Evolutionary conservation across 2,888 invertebrate species (phyloP), one percentile per base, ranked within the genome.

Genomic region (Parnassius orleans): DNA sequence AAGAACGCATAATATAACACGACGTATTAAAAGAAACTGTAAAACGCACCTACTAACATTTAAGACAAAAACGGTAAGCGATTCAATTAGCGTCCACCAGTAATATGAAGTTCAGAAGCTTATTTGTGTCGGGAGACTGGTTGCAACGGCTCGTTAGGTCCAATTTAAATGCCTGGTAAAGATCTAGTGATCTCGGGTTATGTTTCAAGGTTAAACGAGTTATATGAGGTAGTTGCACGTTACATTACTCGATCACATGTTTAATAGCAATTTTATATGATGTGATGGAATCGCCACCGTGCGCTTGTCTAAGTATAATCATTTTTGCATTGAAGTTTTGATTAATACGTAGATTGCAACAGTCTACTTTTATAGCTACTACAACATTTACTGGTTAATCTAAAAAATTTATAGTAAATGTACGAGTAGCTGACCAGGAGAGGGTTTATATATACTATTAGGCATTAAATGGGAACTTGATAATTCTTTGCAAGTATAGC

Each of bases 141-240:
- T 61, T 61, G 52, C 42, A 51, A 57, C 57, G 57, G 53, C 61
- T 57, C 56, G 56, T 56, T 61, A 33, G 46, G 42, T 57, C 19
- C 52, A 56, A 33, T 61, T 61, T 61, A 57, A 61, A 61, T 44
- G 24, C 55, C 55, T 15, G 14, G 53, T 61, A 52, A 52, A 61
- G 24, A 44, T 53, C 46, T 57, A 61, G 48, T 12, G 48, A 14
- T 56, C 56, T 57, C 52, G 56, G 51, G 61, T 53, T 47, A 14
- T 11, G 33, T 57, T 43, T 57, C 61, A 62, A 62, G 61, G 61
- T 43, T 47, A 47, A n/a, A 12, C 61, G 43, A 53, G 57, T 53
- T 57, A 57, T 15, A 54, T 43, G 61, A 62, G 61, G 57, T 62
- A 48, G 57, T 53, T 62, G 61, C 53, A 62, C 61, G 57, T 61